Evolutionary conservation across 2,888 invertebrate genomes (phyloP), one percentile per base, ranked within the genome.

Genomic region (Lampropteryx suffumata): DNA sequence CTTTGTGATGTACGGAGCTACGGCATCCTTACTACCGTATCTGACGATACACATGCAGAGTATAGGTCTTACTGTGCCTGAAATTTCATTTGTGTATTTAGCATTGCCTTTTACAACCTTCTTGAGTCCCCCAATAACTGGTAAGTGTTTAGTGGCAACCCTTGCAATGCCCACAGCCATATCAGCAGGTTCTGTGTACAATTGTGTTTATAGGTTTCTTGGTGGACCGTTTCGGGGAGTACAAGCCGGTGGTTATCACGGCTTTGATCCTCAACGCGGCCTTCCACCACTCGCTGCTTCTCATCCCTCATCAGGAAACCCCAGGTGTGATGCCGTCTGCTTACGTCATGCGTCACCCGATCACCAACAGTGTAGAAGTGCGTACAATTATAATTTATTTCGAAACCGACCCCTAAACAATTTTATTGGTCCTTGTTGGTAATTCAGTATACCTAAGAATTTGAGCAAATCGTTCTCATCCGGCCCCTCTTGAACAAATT

Each of bases 41-140:
- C 85, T 97, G 70, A 95, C 97, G 1, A 94, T 97, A 62, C 97
- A 97, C 86, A 97, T 97, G 97, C 96, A 95, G 83, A 94, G 95
- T 71, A 94, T 97, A 75, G 97, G 97, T 53, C 90, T 97, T 50
- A 95, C 95, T 36, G 94, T 97, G 61, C 94, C 95, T 67, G 96
- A 97, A 89, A 95, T 96, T 56, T 96, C 96, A 45, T 94, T 96
- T 71, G 95, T 97, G 65, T 97, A 97, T 84, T 92, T 97, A 67
- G 94, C 96, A 1, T 91, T 97, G 71, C 97, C 97, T 6, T 94
- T 97, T 67, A 95, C 96, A 4, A 95, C 97, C 4, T 96, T 97
- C 76, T 85, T 97, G 61, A 95, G 96, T 65, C 95, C 97, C 24
- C 96, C 96, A 11, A 91, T 96, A 40, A 95, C 97, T 77, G 94